Evolutionary conservation across 2,888 invertebrate genomes (phyloP), one percentile per base, ranked within the genome.

Genomic region (Drosophila tripunctata): DNA sequence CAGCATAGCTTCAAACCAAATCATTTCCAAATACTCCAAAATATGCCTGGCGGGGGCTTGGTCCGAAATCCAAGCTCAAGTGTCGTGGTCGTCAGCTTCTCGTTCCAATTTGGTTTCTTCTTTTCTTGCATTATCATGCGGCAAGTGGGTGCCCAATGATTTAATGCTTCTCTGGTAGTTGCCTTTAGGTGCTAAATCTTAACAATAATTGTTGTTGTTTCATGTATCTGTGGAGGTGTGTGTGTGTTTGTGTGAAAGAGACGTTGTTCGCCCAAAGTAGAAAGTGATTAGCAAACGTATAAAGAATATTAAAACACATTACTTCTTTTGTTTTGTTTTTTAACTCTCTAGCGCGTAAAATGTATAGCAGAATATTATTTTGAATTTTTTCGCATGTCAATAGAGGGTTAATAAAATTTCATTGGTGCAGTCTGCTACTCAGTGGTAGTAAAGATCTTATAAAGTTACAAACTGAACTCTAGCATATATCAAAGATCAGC

Each of bases 151-250:
- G 62, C 55, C 21, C 55, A 40, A 55, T 72, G 74, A 73, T 73
- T 73, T 73, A 73, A 61, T 73, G 74, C 64, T 68, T 61, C 50
- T 54, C 35, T 41, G 62, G 31, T 47, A 61, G 68, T 68, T 68
- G 68, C 58, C 74, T 52, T 17, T 27, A 48, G 73, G 60, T 73
- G 74, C 45, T 61, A 47, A 47, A 61, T 31, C 60, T 27, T 45
- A 27, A 52, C 63, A 72, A 55, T 67, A 33, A 68, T 73, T 71
- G 36, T 67, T 63, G 50, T 57, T 36, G 30, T 33, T 21, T 38
- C 27, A 7, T 24, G 14, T 44, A 38, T 21, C 8, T n/a, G n/a
- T 56, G 40, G 24, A 24, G 51, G 51, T 43, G 63, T 30, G 45
- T 38, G 27, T 48, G 47, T 58, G 27, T 47, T 10, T 24, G 24